These are phyloP conservation scores for Centropus unirufus DNA, from an alignment of 2,113 vertebrate genomes.

Conservation along the genomic window DNA sequence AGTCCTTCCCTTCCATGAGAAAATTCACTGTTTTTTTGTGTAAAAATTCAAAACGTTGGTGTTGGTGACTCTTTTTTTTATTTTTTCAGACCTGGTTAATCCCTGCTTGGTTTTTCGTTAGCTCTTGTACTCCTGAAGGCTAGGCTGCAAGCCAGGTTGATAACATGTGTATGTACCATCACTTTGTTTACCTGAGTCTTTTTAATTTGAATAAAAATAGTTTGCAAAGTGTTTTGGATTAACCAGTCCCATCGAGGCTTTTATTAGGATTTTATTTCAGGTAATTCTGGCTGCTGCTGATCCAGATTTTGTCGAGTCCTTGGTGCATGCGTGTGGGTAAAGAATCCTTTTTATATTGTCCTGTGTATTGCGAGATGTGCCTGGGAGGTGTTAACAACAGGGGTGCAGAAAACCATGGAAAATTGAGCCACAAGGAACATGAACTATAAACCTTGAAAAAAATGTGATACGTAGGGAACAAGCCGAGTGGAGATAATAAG, in stretches of 20 bases:
- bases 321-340: not conserved
- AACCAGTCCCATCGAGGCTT: constrained; percentile 73
- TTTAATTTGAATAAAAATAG: constrained; percentile 86
- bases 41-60: constrained; percentile 63
- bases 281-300: not conserved
- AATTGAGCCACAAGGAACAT: not conserved
- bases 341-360: not conserved
- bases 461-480: rapidly evolving
- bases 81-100: constrained; percentile 78
- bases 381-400: not conserved
- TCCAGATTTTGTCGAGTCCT: not conserved
- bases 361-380: not conserved
- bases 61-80: constrained; percentile 68
- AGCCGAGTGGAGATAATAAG: not conserved
- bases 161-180: constrained; percentile 81
- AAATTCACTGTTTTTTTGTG: constrained; percentile 63
- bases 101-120: constrained; percentile 76
- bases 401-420: not conserved
- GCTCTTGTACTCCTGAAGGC: constrained; percentile 73
- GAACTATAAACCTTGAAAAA: not conserved
- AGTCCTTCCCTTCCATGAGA: constrained; percentile 68
- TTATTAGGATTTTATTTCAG: constrained; percentile 45
- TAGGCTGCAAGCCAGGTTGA: constrained; percentile 77
- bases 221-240: constrained; percentile 83
- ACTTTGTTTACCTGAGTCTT: constrained; percentile 82